phyloP scores from a whole-genome alignment of 92 coral and sea anemone species.

The Heteractis magnifica region DNA sequence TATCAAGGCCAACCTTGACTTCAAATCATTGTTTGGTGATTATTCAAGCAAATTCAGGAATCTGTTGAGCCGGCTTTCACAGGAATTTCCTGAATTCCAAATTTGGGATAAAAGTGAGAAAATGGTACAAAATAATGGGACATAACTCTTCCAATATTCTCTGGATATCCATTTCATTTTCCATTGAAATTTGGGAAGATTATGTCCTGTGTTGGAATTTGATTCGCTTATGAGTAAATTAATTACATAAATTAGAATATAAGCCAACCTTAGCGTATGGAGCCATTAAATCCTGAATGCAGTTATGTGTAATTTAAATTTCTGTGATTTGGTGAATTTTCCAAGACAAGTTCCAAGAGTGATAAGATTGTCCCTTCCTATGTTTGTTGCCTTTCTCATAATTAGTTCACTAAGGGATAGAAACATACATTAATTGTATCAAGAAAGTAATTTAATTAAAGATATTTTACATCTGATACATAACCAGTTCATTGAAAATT shows the following conservation, averaged over 20 bases:
- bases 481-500: too few species aligned
- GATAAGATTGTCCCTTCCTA: slow-evolving; percentile 92
- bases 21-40: background rate
- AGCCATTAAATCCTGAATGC: slow-evolving; percentile 91
- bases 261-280: slow-evolving; percentile 92
- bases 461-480: too few species aligned
- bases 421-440: background rate
- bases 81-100: too few species aligned
- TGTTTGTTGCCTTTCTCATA: slow-evolving; percentile 94
- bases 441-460: too few species aligned
- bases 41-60: background rate
- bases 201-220: too few species aligned
- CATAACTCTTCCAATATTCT: too few species aligned
- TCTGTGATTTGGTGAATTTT: slow-evolving; percentile 84
- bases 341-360: slow-evolving; percentile 92
- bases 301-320: slow-evolving; percentile 88
- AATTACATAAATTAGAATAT: background rate
- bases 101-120: too few species aligned
- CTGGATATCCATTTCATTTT: too few species aligned
- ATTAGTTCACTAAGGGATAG: slow-evolving; percentile 64
- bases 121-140: too few species aligned
- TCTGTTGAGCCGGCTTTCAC: too few species aligned
- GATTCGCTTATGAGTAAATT: background rate
- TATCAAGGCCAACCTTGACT: too few species aligned
- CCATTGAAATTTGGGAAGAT: too few species aligned